These are phyloP conservation scores for Anser brachyrhynchus DNA, from an alignment of 2,113 vertebrate species.

Conservation along the genomic window DNA sequence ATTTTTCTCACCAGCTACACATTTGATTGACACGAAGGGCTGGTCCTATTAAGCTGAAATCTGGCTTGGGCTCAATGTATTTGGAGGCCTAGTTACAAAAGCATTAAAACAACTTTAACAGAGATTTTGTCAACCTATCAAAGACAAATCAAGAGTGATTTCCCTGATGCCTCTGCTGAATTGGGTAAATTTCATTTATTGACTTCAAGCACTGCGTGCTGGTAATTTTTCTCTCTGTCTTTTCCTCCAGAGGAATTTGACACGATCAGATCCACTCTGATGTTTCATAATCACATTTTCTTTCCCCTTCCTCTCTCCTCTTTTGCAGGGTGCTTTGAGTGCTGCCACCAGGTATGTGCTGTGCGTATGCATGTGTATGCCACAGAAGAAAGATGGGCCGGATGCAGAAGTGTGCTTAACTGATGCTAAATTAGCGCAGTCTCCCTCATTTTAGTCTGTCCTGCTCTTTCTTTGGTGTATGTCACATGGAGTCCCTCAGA, in stretches of 20 bases:
- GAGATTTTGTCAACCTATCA: constrained; percentile 73
- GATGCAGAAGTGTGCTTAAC: background rate
- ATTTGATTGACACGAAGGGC: constrained; percentile 53
- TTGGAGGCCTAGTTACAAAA: constrained; percentile 67
- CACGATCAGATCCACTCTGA: constrained; percentile 50
- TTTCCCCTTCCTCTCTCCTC: constrained; percentile 18
- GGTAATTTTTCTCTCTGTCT: constrained; percentile 57
- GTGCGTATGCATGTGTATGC: accelerated
- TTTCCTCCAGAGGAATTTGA: constrained; percentile 61
- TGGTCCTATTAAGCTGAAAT: constrained; percentile 59
- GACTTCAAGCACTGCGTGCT: constrained; percentile 54
- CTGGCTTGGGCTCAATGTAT: constrained; percentile 60
- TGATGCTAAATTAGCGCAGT: background rate
- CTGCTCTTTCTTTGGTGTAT: background rate
- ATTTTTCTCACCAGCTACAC: constrained; percentile 54
- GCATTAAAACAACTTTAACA: constrained; percentile 63
- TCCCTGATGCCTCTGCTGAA: constrained; percentile 51
- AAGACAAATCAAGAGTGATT: constrained; percentile 68
- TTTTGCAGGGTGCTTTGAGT: constrained; percentile 7
- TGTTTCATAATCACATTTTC: constrained; percentile 25
- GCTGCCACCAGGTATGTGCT: background rate
- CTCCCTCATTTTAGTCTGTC: background rate
- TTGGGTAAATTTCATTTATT: constrained; percentile 67
- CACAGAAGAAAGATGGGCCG: background rate
- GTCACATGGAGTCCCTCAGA: background rate